Conservation (phyloP, 92 coral and sea anemone species). For the Epizoanthus stellaris region DNA sequence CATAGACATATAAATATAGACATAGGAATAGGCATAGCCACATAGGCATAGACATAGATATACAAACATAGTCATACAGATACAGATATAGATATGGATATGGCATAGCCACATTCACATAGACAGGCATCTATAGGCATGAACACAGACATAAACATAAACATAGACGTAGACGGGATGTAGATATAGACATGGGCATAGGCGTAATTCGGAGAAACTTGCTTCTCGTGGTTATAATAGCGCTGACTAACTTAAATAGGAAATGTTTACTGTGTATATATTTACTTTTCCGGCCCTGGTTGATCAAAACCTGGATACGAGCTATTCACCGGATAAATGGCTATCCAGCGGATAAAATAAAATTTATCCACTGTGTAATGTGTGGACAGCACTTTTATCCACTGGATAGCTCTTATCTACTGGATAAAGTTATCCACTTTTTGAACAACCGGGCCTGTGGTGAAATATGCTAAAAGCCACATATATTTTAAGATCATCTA, state of each 20-base stretch:
- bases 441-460: background rate
- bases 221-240: background rate
- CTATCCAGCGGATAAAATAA: too few relatives aligned
- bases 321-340: too few relatives aligned
- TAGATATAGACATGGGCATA: background rate
- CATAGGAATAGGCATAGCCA: background rate
- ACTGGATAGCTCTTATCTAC: too few relatives aligned
- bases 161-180: background rate
- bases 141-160: background rate
- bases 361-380: too few relatives aligned
- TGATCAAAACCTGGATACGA: too few relatives aligned
- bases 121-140: constrained; percentile 64
- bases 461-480: background rate
- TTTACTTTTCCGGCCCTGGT: too few relatives aligned
- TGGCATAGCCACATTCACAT: constrained; percentile 27
- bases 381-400: too few relatives aligned
- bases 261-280: too few relatives aligned
- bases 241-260: too few relatives aligned
- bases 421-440: too few relatives aligned
- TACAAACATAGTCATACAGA: background rate
- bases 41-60: background rate
- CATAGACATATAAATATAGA: background rate
- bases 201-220: background rate
- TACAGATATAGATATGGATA: background rate
- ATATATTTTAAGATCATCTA: background rate